Evolutionary conservation across 2,797 vertebrate species (phyloP), one percentile per base, ranked within the genome.

Genomic region (Rhabdomys pumilio): DNA sequence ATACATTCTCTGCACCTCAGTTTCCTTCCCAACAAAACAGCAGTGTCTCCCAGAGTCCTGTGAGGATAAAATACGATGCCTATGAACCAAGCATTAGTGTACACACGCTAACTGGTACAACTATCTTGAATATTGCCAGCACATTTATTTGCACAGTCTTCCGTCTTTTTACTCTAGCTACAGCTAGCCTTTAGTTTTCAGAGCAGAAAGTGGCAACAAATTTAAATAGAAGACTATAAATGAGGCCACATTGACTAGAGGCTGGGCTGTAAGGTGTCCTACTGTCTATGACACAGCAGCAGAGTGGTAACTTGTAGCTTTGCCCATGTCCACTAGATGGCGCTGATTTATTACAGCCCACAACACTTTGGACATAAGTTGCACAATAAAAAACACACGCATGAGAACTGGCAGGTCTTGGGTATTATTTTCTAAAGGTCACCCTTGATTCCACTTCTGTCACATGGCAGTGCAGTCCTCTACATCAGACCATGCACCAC

Each of bases 311-410:
- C 19, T 57, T 15, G 24, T n/a, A 6, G 55, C 89, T 63, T 63
- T 75, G n/a, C 24, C 41, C n/a, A 20, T 59, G 24, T 80, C 95
- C 98, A 91, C 97, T 94, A 98, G 98, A 65, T 98, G 98, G 97
- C 6, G 97, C 96, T 95, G 57, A 47, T 38, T 96, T 89, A 96
- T 96, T 95, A 83, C 85, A 92, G 59, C 97, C 96, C 84, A 61
- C 93, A 41, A 69, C 17, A 47, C 77, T 93, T 77, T 53, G 55
- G 92, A 12, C 50, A 41, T 12, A 90, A 55, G 95, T 87, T 75
- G 69, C 63, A 77, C 59, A 91, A 92, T 75, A 38, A 72, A 94
- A 90, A 83, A 94, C 83, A 79, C 14, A 38, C 12, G 57, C 53
- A 2, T 5, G 41, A 83, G n/a, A 89, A 15, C 93, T 67, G 94